phyloP scores from a whole-genome alignment of 2,888 invertebrate genomes.

The Chrysopilus asiliformis region DNA sequence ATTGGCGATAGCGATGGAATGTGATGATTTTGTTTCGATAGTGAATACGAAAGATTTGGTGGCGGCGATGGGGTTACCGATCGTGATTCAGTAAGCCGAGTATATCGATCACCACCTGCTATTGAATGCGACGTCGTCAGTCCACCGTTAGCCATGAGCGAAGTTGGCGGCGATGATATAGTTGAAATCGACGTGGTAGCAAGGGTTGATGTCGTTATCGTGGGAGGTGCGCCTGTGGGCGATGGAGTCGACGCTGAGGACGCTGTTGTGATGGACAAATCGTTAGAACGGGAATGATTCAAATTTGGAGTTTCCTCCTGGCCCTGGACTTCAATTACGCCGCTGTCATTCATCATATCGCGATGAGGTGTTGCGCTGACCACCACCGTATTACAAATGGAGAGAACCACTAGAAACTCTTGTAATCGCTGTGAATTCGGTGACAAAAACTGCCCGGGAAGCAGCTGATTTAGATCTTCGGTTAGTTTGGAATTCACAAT shows the following conservation, averaged over 20 bases:
- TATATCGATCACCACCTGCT: conserved; percentile 41
- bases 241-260: conserved; percentile 1
- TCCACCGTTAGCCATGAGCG: conserved; percentile 4
- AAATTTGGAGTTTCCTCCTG: conserved; percentile 23
- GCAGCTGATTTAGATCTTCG: conserved; percentile 38
- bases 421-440: conserved; percentile 61
- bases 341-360: conserved; percentile 56
- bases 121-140: conserved; percentile 2
- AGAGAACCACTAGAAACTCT: conserved; percentile 81
- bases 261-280: not conserved
- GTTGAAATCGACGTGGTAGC: not conserved
- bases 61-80: conserved; percentile 66
- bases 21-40: conserved; percentile 30
- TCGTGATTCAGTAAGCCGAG: conserved; percentile 60
- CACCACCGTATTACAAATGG: conserved; percentile 94
- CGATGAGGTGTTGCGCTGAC: conserved; percentile 73
- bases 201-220: not conserved
- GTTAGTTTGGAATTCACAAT: conserved; percentile 39
- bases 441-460: conserved; percentile 32
- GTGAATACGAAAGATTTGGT: conserved; percentile 33
- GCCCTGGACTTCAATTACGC: conserved; percentile 41
- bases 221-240: not conserved
- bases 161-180: not conserved
- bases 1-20: conserved; percentile 41
- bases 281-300: conserved; percentile 1